Conservation (phyloP, 1,140 invertebrate genomes). For the Leptoteleia sp. region DNA sequence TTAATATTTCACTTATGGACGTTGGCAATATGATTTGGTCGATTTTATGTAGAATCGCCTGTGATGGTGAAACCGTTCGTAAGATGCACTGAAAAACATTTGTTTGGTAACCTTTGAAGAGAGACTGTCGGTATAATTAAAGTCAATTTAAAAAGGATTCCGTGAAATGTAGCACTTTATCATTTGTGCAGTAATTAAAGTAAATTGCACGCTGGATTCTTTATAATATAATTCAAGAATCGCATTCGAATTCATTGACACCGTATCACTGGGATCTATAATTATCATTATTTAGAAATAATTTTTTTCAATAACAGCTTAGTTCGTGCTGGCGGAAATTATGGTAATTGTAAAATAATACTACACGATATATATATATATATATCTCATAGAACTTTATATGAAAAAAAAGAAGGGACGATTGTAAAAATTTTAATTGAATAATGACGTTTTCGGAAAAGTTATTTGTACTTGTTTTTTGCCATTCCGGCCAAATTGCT, state of each 20-base stretch:
- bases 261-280: constrained; percentile 40
- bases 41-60: too few relatives aligned
- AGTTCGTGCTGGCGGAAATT: constrained; percentile 20
- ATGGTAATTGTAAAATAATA: constrained; percentile 24
- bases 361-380: too few relatives aligned
- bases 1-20: too few relatives aligned
- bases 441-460: constrained; percentile 1
- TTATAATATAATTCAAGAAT: constrained; percentile 51
- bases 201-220: constrained; percentile 54
- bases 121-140: constrained; percentile 50
- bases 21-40: too few relatives aligned
- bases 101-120: constrained; percentile 22
- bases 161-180: constrained; percentile 60
- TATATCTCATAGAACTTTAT: neutral
- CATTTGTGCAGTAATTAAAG: constrained; percentile 59
- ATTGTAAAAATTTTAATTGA: neutral
- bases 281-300: constrained; percentile 47
- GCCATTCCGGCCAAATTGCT: neutral
- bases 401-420: too few relatives aligned
- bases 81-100: constrained; percentile 37
- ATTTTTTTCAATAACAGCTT: constrained; percentile 9
- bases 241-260: constrained; percentile 44
- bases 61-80: too few relatives aligned
- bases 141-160: constrained; percentile 52
- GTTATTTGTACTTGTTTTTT: neutral